Conservation (phyloP, 2,797 vertebrate species). For the Tolypeutes matacus region DNA sequence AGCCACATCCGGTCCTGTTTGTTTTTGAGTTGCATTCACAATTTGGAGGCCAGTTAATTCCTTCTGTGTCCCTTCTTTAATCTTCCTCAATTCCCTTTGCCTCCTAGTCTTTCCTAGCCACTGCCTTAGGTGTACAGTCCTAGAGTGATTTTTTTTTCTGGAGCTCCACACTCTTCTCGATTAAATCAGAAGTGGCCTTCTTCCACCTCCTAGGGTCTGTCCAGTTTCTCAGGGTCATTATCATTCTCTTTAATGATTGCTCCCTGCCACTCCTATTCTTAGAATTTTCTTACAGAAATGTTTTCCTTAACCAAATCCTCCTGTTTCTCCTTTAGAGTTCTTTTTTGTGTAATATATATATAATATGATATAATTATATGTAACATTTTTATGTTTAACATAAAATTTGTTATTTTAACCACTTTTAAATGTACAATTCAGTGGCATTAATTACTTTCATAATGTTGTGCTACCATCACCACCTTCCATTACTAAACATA, state of each 20-base stretch:
- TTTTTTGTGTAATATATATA: no score
- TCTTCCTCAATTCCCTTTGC: not conserved
- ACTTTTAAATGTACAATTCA: no score
- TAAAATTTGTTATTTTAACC: no score
- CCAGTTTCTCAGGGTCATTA: not conserved
- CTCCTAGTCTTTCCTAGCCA: not conserved
- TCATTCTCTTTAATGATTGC: not conserved
- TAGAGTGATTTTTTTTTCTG: not conserved
- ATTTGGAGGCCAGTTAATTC: constrained; percentile 11
- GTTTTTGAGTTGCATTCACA: not conserved
- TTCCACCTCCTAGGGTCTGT: not conserved
- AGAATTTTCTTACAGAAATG: not conserved
- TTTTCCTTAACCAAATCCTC: not conserved
- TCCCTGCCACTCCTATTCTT: not conserved
- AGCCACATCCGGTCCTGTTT: not conserved
- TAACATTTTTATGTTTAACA: no score
- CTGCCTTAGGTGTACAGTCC: not conserved
- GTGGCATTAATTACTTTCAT: no score
- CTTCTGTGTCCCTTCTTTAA: not conserved
- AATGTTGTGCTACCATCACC: no score
- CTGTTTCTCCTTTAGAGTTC: not conserved
- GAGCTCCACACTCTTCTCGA: not conserved
- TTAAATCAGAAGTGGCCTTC: not conserved
- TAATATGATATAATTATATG: no score
- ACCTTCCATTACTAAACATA: no score